Evolutionary conservation across 2,888 invertebrate species (phyloP), one percentile per base, ranked within the genome.

Genomic region (Dicycla oo): DNA sequence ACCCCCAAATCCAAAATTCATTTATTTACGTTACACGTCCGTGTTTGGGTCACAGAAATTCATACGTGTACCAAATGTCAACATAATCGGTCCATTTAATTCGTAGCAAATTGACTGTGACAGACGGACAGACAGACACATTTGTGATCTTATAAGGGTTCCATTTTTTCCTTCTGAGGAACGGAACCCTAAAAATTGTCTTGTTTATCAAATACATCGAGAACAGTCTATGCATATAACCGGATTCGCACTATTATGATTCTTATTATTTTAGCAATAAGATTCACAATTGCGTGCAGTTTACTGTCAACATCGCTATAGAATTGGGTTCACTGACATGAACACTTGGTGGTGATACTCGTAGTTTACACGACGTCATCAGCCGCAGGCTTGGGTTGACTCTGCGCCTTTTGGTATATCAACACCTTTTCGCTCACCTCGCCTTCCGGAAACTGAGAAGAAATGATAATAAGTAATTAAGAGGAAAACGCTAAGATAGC

Each of bases 401-500:
- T 83, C 56, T 84, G 85, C 15, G 85, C 85, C 75, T 92, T 94
- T 86, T 93, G 87, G 82, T 90, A 94, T 58, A 96, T 90, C n/a
- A 95, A 86, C 30, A 96, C 90, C 0, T 91, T 94, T 78, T 93
- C 91, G 0, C 95, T 90, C 0, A 95, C 94, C 74, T 95, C 95
- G 60, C 94, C 95, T 88, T 93, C 92, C 0, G 95, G 95, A 81
- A 93, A 94, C 95, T 96, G 90, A 54, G 71, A 67, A 80, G 11
- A 20, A 64, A 51, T 72, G 3, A n/a, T 30, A 61, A 7, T 18
- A 54, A 30, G 8, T 26, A 18, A 26, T 58, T 40, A 5, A 23
- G 40, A 6, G 5, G 18, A 38, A 15, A n/a, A n/a, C n/a, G n/a
- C n/a, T n/a, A n/a, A n/a, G n/a, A n/a, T n/a, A n/a, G n/a, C n/a